Evolutionary conservation across 2,888 invertebrate genomes (phyloP).

Genomic region (Ceramica pisi): DNA sequence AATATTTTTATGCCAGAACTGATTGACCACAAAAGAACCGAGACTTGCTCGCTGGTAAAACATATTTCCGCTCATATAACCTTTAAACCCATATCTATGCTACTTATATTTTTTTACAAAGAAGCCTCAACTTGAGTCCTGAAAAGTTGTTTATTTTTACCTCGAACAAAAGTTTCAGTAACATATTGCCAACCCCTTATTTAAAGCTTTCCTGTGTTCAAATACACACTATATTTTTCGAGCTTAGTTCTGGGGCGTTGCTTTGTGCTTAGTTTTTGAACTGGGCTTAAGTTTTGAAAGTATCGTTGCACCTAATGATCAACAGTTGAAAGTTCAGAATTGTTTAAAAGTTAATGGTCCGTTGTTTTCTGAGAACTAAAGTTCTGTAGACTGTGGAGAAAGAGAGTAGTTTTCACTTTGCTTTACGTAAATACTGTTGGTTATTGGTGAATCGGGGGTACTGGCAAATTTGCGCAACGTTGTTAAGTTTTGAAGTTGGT

Average conservation of each 20-base stretch:
- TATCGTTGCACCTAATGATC: constrained; percentile 63
- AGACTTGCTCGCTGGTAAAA: neutral
- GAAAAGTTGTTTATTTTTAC: constrained; percentile 1
- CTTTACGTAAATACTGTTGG: constrained; percentile 19
- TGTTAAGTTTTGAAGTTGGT: neutral
- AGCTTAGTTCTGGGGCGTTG: constrained; percentile 53
- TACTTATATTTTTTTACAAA: neutral
- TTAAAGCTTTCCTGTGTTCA: constrained; percentile 22
- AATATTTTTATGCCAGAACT: too few relatives aligned
- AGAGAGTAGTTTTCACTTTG: constrained; percentile 26
- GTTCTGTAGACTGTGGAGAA: constrained; percentile 14
- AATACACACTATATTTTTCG: constrained; percentile 42
- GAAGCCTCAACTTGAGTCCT: neutral
- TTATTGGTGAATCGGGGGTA: constrained; percentile 26
- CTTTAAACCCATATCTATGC: too few relatives aligned
- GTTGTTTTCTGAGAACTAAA: constrained; percentile 47
- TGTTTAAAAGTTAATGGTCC: constrained; percentile 53
- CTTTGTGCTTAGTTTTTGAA: constrained; percentile 62
- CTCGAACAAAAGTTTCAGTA: constrained; percentile 14
- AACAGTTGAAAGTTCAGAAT: constrained; percentile 47
- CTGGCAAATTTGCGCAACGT: constrained; percentile 17
- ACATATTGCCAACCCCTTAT: constrained; percentile 23
- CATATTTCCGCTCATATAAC: too few relatives aligned
- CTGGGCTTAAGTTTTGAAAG: constrained; percentile 56
- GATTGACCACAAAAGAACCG: neutral